Percentiles rank a stretch among this genome's conserved stretches.
Conservation (phyloP, 1,140 invertebrate species). For the Leptonema lineaticorne region DNA sequence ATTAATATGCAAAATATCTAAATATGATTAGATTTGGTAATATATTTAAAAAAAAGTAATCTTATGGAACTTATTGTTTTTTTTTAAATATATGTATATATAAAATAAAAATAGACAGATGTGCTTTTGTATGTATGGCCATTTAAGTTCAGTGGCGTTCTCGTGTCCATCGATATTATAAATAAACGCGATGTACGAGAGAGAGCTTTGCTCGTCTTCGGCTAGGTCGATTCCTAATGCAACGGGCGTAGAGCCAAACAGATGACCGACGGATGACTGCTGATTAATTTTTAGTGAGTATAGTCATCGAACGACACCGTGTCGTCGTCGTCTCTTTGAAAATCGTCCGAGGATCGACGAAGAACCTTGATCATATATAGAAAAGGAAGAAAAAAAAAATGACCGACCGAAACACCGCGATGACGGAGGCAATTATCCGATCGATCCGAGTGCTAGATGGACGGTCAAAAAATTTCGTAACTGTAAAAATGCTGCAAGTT, state of each 20-base stretch:
- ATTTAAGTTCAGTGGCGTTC: slow-evolving; percentile 26
- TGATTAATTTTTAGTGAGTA: slow-evolving; percentile 24
- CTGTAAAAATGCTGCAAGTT: too few relatives aligned
- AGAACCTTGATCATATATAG: not conserved
- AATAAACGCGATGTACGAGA: slow-evolving; percentile 19
- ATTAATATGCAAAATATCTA: too few relatives aligned
- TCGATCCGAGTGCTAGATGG: too few relatives aligned
- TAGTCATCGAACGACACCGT: slow-evolving; percentile 1
- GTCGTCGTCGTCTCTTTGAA: not conserved
- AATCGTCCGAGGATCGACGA: not conserved
- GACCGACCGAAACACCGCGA: too few relatives aligned
- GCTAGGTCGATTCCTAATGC: slow-evolving; percentile 20
- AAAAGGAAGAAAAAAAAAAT: too few relatives aligned
- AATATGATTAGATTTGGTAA: too few relatives aligned
- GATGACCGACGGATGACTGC: slow-evolving; percentile 11
- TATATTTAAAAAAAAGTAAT: too few relatives aligned
- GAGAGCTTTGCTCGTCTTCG: too few relatives aligned
- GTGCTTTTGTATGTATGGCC: not conserved
- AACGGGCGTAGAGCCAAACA: slow-evolving; percentile 18
- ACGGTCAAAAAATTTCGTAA: too few relatives aligned
- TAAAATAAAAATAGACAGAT: slow-evolving; percentile 5
- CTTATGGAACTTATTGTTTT: too few relatives aligned
- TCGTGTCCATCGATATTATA: slow-evolving; percentile 18
- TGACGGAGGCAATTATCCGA: too few relatives aligned
- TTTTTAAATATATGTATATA: too few relatives aligned